Conservation (phyloP, 2,113 vertebrate species). For the Leucopternis melanops region DNA sequence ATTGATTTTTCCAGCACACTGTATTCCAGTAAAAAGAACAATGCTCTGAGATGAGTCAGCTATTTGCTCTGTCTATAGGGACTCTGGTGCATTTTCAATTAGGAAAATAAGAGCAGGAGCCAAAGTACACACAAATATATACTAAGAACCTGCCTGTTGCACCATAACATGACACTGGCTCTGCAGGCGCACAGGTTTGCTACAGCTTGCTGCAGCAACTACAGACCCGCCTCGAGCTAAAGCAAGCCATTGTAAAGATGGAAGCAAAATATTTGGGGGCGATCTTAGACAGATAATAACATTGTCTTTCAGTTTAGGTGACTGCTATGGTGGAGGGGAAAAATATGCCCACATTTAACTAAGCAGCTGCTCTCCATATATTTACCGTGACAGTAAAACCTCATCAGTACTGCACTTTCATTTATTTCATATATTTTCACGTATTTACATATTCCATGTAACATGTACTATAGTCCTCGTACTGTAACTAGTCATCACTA, state of each 20-base stretch:
- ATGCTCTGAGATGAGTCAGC: conserved; percentile 53
- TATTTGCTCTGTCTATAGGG: conserved; percentile 27
- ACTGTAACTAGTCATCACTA: not conserved
- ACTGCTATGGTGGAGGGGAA: not conserved
- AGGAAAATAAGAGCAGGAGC: not conserved
- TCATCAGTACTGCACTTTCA: not conserved
- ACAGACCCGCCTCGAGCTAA: not conserved
- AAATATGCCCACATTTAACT: not conserved
- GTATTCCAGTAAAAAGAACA: conserved; percentile 65
- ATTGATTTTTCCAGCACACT: conserved; percentile 59
- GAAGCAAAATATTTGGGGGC: not conserved
- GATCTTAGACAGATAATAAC: not conserved
- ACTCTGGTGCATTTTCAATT: not conserved
- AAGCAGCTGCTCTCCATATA: not conserved
- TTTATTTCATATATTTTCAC: not conserved
- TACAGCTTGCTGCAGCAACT: not conserved
- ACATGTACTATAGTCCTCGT: not conserved
- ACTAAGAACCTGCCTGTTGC: not conserved
- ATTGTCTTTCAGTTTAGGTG: not conserved
- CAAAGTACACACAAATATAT: not conserved
- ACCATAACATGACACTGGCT: not conserved
- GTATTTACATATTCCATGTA: not conserved
- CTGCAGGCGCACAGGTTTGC: not conserved
- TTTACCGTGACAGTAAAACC: not conserved
- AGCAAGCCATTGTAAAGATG: not conserved